Conservation (phyloP, 2,888 invertebrate genomes). For the Mayetiola destructor region DNA sequence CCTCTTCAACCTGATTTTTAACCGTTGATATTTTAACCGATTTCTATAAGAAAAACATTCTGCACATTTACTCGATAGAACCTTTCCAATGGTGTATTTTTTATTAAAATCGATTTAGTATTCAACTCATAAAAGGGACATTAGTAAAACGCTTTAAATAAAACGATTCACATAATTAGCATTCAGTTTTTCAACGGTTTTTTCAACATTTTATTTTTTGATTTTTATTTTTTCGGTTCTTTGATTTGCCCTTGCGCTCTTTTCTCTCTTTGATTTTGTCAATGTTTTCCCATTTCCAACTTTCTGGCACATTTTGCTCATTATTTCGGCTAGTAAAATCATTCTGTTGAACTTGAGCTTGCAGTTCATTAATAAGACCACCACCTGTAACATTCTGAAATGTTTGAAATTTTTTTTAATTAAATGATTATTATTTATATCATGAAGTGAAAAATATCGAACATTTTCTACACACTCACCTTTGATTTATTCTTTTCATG, state of each 20-base stretch:
- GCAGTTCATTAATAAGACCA: slow-evolving; percentile 10
- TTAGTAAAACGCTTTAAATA: too few species aligned
- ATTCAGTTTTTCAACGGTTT: too few species aligned
- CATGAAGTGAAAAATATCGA: neutral
- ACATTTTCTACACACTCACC: too few species aligned
- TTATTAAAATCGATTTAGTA: too few species aligned
- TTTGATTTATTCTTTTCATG: slow-evolving; percentile 14
- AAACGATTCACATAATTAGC: too few species aligned
- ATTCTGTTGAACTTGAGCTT: slow-evolving; percentile 6
- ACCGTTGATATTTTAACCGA: too few species aligned
- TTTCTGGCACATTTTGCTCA: slow-evolving; percentile 36
- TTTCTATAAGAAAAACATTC: too few species aligned
- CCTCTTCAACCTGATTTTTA: too few species aligned
- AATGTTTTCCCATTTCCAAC: slow-evolving; percentile 36
- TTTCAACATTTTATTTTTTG: neutral
- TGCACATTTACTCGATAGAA: too few species aligned
- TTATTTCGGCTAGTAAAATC: slow-evolving; percentile 34
- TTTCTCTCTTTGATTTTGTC: slow-evolving; percentile 31
- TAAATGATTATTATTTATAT: neutral
- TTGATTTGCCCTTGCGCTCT: slow-evolving; percentile 23
- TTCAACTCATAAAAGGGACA: too few species aligned
- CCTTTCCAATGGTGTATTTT: too few species aligned
- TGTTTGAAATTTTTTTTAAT: neutral
- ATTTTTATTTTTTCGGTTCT: slow-evolving; percentile 14
- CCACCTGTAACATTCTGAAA: neutral